Base-by-base conservation (phyloP, 2,888 invertebrate genomes). In the Pycnomerus fuliginosus region DNA sequence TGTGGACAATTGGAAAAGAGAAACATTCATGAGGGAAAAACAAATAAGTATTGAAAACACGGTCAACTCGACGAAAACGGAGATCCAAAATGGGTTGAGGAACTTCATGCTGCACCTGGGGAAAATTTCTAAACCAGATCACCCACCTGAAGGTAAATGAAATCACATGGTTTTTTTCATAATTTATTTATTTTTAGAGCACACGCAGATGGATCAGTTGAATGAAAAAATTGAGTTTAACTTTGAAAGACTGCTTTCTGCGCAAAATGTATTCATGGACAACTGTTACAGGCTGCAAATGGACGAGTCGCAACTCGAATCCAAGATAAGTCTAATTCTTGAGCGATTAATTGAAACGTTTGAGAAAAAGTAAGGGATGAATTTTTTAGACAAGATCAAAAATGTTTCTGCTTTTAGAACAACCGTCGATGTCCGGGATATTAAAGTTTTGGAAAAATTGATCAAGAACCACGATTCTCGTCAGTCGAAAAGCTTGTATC, bases 241-340 rank as follows among this genome's bases (percentile, higher is more conserved):
- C 71, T 78, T 82, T 67, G 76, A 82, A 64, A 78, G 79, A 61
- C 72, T 84, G 12, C 60, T 82, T 41, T 73, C 79, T 16, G 77
- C 79, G 2, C 83, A 85, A 63, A 80, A 82, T 53, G 72, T 76
- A 36, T 84, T 84, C 65, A 72, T 82, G 31, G 80, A 83, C 63
- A 82, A 82, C 11, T 85, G 84, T 62, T 79, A 82, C 53, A 71
- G 80, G 16, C 77, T 82, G 27, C 84, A 84, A 62, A 77, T 78
- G 56, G 81, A 82, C 55, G 83, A 83, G 57, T 78, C 82, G 1
- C 73, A 76, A 44, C 64, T 78, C 16, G 78, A 78, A 55, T 76
- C 75, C 13, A 77, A 80, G 58, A 79, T 85, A 16, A 78, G 82
- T 13, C 75, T 78, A 43, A 76, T 83, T 16, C 68, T 85, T 35